These are phyloP conservation scores for Trissoscelio sp. DNA, from an alignment of 2,888 invertebrate species.

Conservation along the genomic window DNA sequence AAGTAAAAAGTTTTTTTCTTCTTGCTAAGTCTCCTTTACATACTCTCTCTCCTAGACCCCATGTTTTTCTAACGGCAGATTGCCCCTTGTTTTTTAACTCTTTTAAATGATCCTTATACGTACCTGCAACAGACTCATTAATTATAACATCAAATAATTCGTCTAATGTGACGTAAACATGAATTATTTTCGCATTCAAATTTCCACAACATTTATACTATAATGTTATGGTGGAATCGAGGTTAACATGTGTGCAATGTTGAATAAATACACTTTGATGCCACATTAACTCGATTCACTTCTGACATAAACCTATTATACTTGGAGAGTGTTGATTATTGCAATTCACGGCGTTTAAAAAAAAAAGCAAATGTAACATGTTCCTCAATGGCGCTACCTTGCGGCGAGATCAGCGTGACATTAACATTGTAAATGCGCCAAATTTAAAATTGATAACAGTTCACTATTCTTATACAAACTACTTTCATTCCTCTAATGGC, in stretches of 20 bases:
- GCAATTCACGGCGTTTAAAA: constrained; percentile 24
- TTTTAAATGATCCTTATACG: too few species aligned
- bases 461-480: too few species aligned
- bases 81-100: too few species aligned
- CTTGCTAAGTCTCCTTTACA: too few species aligned
- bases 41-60: too few species aligned
- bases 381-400: constrained; percentile 22
- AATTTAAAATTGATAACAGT: constrained; percentile 16
- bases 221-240: constrained; percentile 7
- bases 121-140: neutral
- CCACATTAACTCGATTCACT: constrained; percentile 33
- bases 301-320: constrained; percentile 11
- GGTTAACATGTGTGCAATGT: constrained; percentile 1
- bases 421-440: constrained; percentile 30
- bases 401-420: constrained; percentile 6
- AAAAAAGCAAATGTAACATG: neutral
- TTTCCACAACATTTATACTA: constrained; percentile 19
- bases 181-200: constrained; percentile 14
- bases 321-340: constrained; percentile 32
- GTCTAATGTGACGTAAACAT: constrained; percentile 18
- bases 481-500: too few species aligned
- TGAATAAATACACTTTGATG: constrained; percentile 40
- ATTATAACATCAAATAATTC: constrained; percentile 7
- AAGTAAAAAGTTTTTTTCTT: too few species aligned
- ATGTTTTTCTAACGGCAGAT: too few species aligned